Base-by-base conservation (phyloP, 1,140 invertebrate genomes). In the Agrilus planipennis region DNA sequence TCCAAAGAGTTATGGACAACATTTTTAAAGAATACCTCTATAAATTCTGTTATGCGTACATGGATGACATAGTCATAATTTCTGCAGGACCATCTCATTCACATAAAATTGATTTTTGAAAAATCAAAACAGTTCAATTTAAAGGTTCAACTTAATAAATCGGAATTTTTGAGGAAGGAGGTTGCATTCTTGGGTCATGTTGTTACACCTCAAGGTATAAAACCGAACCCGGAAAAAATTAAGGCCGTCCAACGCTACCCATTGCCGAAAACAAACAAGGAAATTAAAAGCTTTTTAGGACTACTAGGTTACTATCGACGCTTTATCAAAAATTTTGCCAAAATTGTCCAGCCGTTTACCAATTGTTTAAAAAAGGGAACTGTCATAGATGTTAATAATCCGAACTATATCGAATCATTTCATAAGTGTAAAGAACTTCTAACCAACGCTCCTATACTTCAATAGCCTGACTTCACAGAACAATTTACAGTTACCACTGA, bases 111-210 rank as follows among this genome's bases (percentile, higher is more conserved):
- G n/a, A n/a, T n/a, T n/a, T n/a, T n/a, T n/a, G n/a, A n/a, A n/a
- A n/a, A n/a, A n/a, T n/a, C n/a, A n/a, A n/a, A n/a, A n/a, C n/a
- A n/a, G n/a, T n/a, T n/a, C n/a, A n/a, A n/a, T n/a, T n/a, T n/a
- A n/a, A n/a, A n/a, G n/a, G n/a, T n/a, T n/a, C 51, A 58, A 45
- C 47, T 52, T 2, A 44, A 42, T 14, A 59, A 61, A 46, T 55
- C 52, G 25, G 34, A 38, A 38, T 43, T 30, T 12, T 25, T 47
- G 11, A 46, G 46, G 40, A 51, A 57, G 32, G 57, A 64, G 57
- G 53, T 66, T 1, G 29, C 43, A 4, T 65, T 62, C 50, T 50
- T 69, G 23, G 64, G 66, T 7, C 61, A 67, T 41, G 41, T 61
- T 4, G 49, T 68, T 15, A 51, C 57, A 1, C 32, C 41, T 14